Base-by-base conservation (phyloP, 1,140 invertebrate species). In the Liolophura sinensis region DNA sequence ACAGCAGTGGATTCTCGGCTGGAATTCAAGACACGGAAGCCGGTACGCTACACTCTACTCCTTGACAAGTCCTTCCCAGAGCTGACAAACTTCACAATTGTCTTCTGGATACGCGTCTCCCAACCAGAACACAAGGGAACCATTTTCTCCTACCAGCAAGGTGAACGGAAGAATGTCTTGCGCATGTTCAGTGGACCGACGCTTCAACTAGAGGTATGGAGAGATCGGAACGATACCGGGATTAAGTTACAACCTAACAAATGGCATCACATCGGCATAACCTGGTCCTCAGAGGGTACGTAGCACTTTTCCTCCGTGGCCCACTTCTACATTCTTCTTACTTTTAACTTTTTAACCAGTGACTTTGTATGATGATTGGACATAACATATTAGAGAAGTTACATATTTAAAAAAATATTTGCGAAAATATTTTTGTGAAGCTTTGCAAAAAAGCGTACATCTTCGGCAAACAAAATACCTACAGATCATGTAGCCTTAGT, bases 1-100 rank as follows among this genome's bases (percentile, higher is more conserved):
- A 77, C 76, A 7, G 82, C 82, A 11, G 70, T 85, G 20, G 77
- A 85, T 67, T 84, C 82, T 0, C 60, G 79, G 40, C 76, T 85
- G 31, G 82, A 82, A 61, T 85, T 83, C 68, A 70, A 72, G 24
- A 49, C 71, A 6, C 47, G 59, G 24, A 68, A 64, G 0, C 76
- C 80, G 0, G 69, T 74, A 1, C 71, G 80, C 18, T 85, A 84
- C 69, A 78, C 80, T 12, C 52, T 82, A 9, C 70, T 85, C 12
- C 61, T 81, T 48, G 77, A 77, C 46, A 80, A 80, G 69, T 75
- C 78, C 16, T 84, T 85, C 64, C 83, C 83, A 0, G 64, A 69
- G 46, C 72, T 85, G 20, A 62, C 60, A 0, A 55, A 67, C 11
- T 82, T 84, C 56, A 84, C 82, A 12, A 73, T 85, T 31, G 71